Conservation (phyloP, 1,140 invertebrate species). For the Polypedilum pembai region DNA sequence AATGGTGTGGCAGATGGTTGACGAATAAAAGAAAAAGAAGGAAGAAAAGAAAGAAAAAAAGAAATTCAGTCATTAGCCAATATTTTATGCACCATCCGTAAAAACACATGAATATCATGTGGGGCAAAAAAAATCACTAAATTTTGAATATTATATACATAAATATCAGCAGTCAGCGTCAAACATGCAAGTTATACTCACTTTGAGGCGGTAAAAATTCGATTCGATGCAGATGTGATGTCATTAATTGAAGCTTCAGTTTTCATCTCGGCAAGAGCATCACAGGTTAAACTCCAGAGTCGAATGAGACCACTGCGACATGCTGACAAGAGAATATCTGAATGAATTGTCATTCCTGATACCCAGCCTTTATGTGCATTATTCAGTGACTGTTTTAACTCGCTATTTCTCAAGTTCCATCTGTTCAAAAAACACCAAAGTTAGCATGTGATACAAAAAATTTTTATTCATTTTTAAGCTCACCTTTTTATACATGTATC, state of each 20-base stretch:
- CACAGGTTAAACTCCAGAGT: slow-evolving; percentile 60
- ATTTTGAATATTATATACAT: background rate
- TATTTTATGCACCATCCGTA: background rate
- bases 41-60: slow-evolving; percentile 27
- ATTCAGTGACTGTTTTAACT: slow-evolving; percentile 67
- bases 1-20: background rate
- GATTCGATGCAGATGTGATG: slow-evolving; percentile 61
- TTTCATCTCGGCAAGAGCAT: slow-evolving; percentile 60
- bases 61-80: background rate
- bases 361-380: slow-evolving; percentile 88
- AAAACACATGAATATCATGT: background rate
- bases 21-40: slow-evolving; percentile 13
- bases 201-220: slow-evolving; percentile 71
- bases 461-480: background rate
- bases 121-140: background rate
- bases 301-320: slow-evolving; percentile 73
- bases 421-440: slow-evolving; percentile 39
- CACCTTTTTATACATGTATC: slow-evolving; percentile 76
- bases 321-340: slow-evolving; percentile 56
- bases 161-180: no score
- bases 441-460: background rate
- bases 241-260: slow-evolving; percentile 73
- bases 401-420: slow-evolving; percentile 66
- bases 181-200: slow-evolving; percentile 41
- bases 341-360: slow-evolving; percentile 56